A percentile compares a stretch with the other conserved stretches of the same genome.
These are phyloP conservation scores for Lutjanus erythropterus DNA, from an alignment of 2,113 vertebrate species.

Conservation along the genomic window DNA sequence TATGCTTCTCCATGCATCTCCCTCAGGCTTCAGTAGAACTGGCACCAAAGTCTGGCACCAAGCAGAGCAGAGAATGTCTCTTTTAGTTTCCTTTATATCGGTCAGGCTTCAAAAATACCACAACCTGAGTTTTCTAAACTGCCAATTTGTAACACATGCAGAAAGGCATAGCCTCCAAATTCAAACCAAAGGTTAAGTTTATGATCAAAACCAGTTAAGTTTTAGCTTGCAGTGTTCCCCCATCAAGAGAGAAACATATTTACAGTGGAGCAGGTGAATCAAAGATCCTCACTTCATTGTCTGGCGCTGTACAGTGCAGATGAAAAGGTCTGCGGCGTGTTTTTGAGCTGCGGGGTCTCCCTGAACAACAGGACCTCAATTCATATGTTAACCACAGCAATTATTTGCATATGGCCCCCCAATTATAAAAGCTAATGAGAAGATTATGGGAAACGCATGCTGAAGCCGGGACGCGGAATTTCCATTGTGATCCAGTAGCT, in stretches of 20 bases:
- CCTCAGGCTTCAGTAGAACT: no score
- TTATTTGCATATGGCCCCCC: constrained; percentile 82
- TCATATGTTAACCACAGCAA: constrained; percentile 82
- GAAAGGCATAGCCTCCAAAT: no score
- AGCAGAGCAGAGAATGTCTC: no score
- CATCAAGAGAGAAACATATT: constrained; percentile 28
- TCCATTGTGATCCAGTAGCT: constrained; percentile 67
- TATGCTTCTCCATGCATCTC: no score
- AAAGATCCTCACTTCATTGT: constrained; percentile 56
- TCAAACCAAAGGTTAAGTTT: no score
- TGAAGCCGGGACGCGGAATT: constrained; percentile 55
- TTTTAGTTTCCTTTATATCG: no score
- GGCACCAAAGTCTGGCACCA: no score
- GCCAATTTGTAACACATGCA: background rate
- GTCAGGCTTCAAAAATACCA: background rate
- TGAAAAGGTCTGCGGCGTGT: constrained; percentile 56
- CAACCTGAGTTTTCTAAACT: background rate
- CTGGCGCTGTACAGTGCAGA: constrained; percentile 45
- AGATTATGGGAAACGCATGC: constrained; percentile 76
- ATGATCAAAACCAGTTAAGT: constrained; percentile 6
- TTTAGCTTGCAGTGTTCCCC: constrained; percentile 15
- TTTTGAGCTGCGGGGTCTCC: constrained; percentile 57
- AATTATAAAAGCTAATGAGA: constrained; percentile 84
- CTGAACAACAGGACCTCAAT: constrained; percentile 72
- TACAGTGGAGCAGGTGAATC: constrained; percentile 41